Base-by-base conservation (phyloP, 2,113 vertebrate species). In the Chroicocephalus ridibundus region DNA sequence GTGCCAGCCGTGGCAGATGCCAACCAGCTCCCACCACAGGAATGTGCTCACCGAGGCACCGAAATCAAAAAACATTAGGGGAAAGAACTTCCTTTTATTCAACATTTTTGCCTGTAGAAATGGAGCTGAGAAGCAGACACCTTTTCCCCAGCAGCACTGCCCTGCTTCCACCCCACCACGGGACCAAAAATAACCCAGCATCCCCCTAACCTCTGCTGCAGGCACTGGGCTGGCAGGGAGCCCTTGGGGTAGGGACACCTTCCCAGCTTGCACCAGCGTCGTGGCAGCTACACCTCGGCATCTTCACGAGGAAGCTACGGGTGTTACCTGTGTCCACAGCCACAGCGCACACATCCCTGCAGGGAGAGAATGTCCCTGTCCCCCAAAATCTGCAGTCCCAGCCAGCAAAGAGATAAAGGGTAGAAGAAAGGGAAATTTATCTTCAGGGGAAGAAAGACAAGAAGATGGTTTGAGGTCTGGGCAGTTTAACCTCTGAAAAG, bases 11-110 rank as follows among this genome's bases (percentile, higher is more conserved):
- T 0, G 4, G 74, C 42, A 69, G 82, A 93, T 65, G 86, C 94
- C 94, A 91, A 51, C 55, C 55, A 20, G 89, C 70, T 91, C 93
- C 93, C 3, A 7, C 90, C 82, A 29, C 96, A 97, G 89, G 95
- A 96, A 96, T 91, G 88, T 51, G 86, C 80, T 93, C 69, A 38
- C 88, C 2, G 26, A 93, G 83, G 84, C 70, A 77, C 7, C 25
- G 80, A 74, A 90, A 82, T 82, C 16, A 86, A 92, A 66, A 88
- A 90, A 31, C 36, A 83, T 70, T 7, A 42, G 44, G 21, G 69
- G 60, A 86, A 93, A 92, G 42, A 94, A 85, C 77, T 95, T 88
- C 61, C 75, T 95, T 95, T 77, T 83, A 69, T 88, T 57, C 85
- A 58, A 16, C 21, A 5, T 72, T 74, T 83, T 83, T 34, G 72